Percentiles rank a stretch among this genome's conserved stretches.
Evolutionary conservation across 1,140 invertebrate species (phyloP).

Genomic region (Hermetia illucens): DNA sequence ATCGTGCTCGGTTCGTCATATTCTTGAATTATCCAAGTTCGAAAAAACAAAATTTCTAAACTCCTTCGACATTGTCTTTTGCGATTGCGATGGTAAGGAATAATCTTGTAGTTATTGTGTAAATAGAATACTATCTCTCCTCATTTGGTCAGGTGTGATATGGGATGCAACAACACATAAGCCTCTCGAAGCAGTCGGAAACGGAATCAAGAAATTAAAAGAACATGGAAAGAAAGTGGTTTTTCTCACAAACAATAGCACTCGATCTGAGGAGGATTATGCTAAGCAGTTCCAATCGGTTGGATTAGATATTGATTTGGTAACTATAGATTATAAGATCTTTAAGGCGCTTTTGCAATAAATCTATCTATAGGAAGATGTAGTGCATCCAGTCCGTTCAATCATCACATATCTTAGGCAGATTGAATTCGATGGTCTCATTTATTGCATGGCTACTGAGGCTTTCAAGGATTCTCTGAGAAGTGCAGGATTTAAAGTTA

Average conservation of each 20-base stretch:
- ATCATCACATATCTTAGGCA: constrained; percentile 31
- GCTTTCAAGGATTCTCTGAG: constrained; percentile 21
- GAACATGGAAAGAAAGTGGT: constrained; percentile 49
- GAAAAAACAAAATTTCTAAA: not conserved
- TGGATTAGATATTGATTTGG: constrained; percentile 28
- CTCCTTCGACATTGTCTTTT: too few relatives aligned
- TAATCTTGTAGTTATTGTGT: too few relatives aligned
- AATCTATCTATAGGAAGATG: constrained; percentile 20
- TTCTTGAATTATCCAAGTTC: too few relatives aligned
- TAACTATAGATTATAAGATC: constrained; percentile 17
- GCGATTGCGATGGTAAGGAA: too few relatives aligned
- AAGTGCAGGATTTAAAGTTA: constrained; percentile 28
- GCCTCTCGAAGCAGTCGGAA: constrained; percentile 33
- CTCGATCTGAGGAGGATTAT: constrained; percentile 25
- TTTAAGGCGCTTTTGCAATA: not conserved
- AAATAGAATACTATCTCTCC: not conserved
- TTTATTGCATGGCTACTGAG: constrained; percentile 28
- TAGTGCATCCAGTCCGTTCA: constrained; percentile 29
- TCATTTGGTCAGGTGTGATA: constrained; percentile 52
- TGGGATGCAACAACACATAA: constrained; percentile 30
- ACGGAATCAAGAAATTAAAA: constrained; percentile 37
- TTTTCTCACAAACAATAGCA: constrained; percentile 59
- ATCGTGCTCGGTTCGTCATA: too few relatives aligned
- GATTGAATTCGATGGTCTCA: constrained; percentile 30
- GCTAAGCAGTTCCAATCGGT: constrained; percentile 18